phyloP scores from a whole-genome alignment of 1,140 invertebrate genomes.

The Pogonomyrmex californicus region DNA sequence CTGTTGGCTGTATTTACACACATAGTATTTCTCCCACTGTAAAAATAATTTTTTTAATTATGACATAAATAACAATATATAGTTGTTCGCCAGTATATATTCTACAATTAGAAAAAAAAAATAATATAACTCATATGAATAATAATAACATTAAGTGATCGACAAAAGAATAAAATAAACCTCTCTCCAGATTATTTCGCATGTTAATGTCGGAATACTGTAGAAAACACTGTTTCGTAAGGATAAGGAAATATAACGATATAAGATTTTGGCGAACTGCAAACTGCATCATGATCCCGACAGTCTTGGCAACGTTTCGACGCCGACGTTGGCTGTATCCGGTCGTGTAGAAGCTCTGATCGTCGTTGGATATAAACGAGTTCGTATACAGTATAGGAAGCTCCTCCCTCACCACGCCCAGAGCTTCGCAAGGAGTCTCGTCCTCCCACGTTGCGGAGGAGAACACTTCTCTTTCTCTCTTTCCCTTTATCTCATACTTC shows the following conservation, averaged over 20 bases:
- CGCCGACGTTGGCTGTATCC: constrained; percentile 61
- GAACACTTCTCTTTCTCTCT: constrained; percentile 68
- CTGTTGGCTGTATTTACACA: neutral
- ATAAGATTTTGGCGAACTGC: neutral
- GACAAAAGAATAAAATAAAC: neutral
- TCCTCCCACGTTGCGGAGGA: constrained; percentile 64
- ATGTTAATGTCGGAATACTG: neutral
- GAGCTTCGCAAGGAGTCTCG: constrained; percentile 71
- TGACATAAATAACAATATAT: neutral
- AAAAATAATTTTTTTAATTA: constrained; percentile 24
- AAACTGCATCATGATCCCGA: constrained; percentile 11
- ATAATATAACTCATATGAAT: neutral
- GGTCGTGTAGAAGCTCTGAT: constrained; percentile 51
- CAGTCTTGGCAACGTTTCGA: constrained; percentile 15
- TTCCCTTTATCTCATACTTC: constrained; percentile 19
- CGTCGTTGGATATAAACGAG: constrained; percentile 76
- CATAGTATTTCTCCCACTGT: neutral
- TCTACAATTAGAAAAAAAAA: neutral
- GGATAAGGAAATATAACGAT: neutral
- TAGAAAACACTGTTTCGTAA: neutral
- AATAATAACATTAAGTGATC: neutral
- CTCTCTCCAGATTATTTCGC: neutral
- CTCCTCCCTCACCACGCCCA: constrained; percentile 85
- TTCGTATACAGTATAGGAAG: constrained; percentile 75
- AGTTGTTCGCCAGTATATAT: neutral